These are phyloP conservation scores for Tholera decimalis DNA, from an alignment of 2,888 invertebrate species.

Conservation along the genomic window DNA sequence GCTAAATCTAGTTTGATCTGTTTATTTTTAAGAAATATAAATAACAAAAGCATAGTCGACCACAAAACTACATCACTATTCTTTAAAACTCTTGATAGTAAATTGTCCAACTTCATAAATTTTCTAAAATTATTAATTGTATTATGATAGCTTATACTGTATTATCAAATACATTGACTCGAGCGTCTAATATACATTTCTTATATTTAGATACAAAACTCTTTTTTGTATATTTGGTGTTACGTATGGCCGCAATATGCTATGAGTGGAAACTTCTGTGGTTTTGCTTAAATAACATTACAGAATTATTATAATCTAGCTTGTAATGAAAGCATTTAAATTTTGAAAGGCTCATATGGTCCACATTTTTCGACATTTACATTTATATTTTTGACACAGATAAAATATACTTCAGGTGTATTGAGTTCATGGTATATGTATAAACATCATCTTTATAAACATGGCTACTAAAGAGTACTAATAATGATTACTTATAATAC, in stretches of 20 bases:
- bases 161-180: constrained; percentile 48
- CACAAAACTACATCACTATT: background rate
- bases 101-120: constrained; percentile 31
- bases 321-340: background rate
- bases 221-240: constrained; percentile 61
- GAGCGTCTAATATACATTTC: constrained; percentile 45
- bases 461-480: too few species aligned
- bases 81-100: background rate
- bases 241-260: constrained; percentile 58
- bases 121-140: constrained; percentile 7
- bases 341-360: background rate
- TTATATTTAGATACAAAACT: constrained; percentile 52
- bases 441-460: constrained; percentile 14
- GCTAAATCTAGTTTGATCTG: constrained; percentile 56
- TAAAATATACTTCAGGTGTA: constrained; percentile 3
- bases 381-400: constrained; percentile 3
- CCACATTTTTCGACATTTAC: background rate
- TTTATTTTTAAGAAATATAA: constrained; percentile 37
- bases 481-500: constrained; percentile 10
- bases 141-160: constrained; percentile 34
- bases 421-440: background rate
- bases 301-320: constrained; percentile 1
- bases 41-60: constrained; percentile 35
- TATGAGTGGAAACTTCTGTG: constrained; percentile 23
- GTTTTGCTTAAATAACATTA: constrained; percentile 4